A percentile compares a stretch with the other conserved stretches of the same genome.
Evolutionary conservation across 35 echinoderm and acorn worm genomes (phyloP).

Genomic region (Diadema setosum): DNA sequence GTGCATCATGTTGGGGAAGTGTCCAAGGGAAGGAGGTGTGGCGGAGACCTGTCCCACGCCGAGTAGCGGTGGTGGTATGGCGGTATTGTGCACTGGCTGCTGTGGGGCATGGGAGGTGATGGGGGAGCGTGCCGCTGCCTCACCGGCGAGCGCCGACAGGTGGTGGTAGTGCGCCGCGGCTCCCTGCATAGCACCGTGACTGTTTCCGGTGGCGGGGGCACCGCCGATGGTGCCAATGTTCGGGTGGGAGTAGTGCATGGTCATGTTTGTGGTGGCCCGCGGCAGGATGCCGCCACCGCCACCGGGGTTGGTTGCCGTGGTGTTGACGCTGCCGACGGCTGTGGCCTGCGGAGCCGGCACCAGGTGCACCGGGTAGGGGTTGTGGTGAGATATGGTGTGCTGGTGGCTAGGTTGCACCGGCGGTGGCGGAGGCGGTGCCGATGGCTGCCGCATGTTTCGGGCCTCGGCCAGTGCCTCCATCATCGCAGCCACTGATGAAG

Average conservation of each 20-base stretch:
- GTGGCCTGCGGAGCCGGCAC: neutral
- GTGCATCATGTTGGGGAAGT: conserved; percentile 1
- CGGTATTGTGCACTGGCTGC: neutral
- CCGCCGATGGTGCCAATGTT: neutral
- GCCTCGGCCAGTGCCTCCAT: conserved; percentile 46
- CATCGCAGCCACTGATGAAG: conserved; percentile 7
- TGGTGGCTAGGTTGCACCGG: neutral
- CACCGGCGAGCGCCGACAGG: neutral
- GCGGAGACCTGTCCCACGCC: neutral
- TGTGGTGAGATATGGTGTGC: neutral
- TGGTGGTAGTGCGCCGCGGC: neutral
- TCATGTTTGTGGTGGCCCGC: neutral
- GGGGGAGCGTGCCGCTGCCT: neutral
- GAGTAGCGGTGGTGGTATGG: neutral
- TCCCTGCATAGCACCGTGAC: no score
- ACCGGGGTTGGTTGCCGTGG: neutral
- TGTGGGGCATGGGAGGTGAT: neutral
- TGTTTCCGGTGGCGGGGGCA: no score
- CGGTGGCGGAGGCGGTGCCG: neutral
- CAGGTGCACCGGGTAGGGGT: neutral
- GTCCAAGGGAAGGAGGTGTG: neutral
- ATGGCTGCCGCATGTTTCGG: conserved; percentile 25
- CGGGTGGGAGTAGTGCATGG: neutral
- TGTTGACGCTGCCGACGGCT: neutral
- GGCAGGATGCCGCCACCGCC: neutral